These are phyloP conservation scores for Holothuria leucospilota DNA, from an alignment of 53 echinoderm and acorn worm species.

Conservation along the genomic window DNA sequence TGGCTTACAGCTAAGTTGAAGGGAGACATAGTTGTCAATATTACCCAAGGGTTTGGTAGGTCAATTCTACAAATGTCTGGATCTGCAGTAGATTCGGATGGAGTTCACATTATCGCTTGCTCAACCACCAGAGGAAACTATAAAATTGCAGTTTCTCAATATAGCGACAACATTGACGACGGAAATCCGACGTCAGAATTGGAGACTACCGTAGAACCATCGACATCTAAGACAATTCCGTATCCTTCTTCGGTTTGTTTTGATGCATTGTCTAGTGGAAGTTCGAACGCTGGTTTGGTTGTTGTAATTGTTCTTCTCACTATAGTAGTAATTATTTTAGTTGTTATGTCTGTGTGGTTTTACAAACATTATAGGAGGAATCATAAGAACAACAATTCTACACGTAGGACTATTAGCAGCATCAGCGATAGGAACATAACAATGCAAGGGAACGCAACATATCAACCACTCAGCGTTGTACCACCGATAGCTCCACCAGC, in stretches of 20 bases:
- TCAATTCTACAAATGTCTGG: neutral
- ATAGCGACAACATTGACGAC: neutral
- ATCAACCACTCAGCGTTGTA: neutral
- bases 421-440: neutral
- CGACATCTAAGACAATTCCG: neutral
- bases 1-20: slow-evolving; percentile 1
- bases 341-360: slow-evolving; percentile 1
- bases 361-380: neutral
- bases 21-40: neutral
- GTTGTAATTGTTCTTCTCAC: slow-evolving; percentile 11
- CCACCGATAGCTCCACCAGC: slow-evolving; percentile 18
- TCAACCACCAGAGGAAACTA: slow-evolving; percentile 24
- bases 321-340: slow-evolving; percentile 11
- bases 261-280: neutral
- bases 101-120: slow-evolving; percentile 9
- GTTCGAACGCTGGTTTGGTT: neutral
- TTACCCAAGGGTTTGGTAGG: slow-evolving; percentile 22
- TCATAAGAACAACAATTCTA: neutral
- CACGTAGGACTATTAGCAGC: neutral
- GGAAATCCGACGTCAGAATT: neutral
- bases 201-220: neutral
- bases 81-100: neutral
- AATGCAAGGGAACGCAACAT: slow-evolving; percentile 24
- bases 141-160: slow-evolving; percentile 29
- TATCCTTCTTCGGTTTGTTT: neutral